phyloP scores from a whole-genome alignment of 2,113 vertebrate genomes.

The Gallinago undulata region DNA sequence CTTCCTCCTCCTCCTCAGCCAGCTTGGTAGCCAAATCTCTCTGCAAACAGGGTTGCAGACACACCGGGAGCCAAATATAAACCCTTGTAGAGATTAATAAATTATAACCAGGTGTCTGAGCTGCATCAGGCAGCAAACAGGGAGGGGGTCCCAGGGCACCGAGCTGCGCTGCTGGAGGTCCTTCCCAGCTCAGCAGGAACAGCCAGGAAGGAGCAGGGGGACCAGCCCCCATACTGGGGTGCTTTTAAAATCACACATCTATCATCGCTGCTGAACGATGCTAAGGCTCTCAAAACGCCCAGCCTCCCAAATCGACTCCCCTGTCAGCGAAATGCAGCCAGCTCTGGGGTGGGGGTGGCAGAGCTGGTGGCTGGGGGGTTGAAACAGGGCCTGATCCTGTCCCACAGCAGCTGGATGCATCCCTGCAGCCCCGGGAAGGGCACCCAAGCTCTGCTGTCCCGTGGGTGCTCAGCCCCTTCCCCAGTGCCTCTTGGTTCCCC shows the following conservation, averaged over 20 bases:
- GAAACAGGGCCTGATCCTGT: background rate
- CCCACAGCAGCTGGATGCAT: background rate
- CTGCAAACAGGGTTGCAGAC: background rate
- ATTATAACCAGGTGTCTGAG: background rate
- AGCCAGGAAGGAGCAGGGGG: fast-evolving
- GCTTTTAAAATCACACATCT: background rate
- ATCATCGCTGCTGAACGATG: background rate
- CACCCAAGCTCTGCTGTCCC: background rate
- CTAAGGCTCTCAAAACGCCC: fast-evolving
- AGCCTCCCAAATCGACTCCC: background rate
- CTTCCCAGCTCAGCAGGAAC: background rate
- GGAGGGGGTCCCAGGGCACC: background rate
- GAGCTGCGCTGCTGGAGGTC: background rate
- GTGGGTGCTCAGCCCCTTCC: background rate
- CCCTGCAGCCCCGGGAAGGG: background rate
- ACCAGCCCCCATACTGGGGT: fast-evolving
- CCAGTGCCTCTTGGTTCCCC: background rate
- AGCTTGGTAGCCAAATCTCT: background rate
- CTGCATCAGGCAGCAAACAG: background rate
- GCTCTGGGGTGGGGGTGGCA: background rate
- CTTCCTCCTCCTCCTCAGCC: background rate
- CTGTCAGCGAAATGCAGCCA: background rate
- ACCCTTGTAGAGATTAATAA: background rate
- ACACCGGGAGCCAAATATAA: background rate
- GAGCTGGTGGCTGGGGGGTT: background rate